A percentile compares a stretch with the other conserved stretches of the same genome.
phyloP scores from a whole-genome alignment of 2,888 invertebrate species.

The Geophilus truncorum region DNA sequence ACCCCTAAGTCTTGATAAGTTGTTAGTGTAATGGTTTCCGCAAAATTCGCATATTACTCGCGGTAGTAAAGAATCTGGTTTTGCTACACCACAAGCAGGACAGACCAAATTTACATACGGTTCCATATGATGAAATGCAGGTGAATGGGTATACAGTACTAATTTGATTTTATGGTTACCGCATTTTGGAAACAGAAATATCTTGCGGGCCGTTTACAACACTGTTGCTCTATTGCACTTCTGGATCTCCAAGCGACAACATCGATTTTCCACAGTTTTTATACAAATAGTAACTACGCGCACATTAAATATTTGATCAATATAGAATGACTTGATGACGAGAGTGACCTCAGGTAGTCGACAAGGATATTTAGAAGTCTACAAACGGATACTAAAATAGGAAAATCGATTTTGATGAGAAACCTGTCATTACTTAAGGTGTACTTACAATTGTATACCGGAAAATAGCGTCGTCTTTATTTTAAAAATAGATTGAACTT shows the following conservation, averaged over 20 bases:
- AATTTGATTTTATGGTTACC: not conserved
- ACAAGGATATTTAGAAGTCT: not conserved
- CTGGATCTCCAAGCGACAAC: not conserved
- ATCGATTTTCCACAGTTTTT: not conserved
- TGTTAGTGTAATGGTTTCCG: not conserved
- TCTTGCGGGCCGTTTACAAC: not conserved
- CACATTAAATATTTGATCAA: slow-evolving; percentile 25
- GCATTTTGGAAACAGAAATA: not conserved
- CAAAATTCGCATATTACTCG: slow-evolving; percentile 7
- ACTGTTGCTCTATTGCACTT: not conserved
- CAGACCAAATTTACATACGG: not conserved
- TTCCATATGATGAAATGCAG: not conserved
- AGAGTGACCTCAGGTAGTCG: not conserved
- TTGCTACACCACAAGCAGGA: not conserved
- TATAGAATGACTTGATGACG: not conserved
- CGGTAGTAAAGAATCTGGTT: not conserved
- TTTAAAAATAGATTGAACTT: too few species aligned
- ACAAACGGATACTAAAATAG: not conserved
- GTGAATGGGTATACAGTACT: not conserved
- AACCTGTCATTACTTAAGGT: too few species aligned
- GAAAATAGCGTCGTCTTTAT: too few species aligned
- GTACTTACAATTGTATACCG: too few species aligned
- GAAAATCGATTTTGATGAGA: not conserved
- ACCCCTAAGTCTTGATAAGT: not conserved
- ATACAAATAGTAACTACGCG: not conserved